These are phyloP conservation scores for Symphodus melops DNA, from an alignment of 2,113 vertebrate genomes.

Conservation along the genomic window DNA sequence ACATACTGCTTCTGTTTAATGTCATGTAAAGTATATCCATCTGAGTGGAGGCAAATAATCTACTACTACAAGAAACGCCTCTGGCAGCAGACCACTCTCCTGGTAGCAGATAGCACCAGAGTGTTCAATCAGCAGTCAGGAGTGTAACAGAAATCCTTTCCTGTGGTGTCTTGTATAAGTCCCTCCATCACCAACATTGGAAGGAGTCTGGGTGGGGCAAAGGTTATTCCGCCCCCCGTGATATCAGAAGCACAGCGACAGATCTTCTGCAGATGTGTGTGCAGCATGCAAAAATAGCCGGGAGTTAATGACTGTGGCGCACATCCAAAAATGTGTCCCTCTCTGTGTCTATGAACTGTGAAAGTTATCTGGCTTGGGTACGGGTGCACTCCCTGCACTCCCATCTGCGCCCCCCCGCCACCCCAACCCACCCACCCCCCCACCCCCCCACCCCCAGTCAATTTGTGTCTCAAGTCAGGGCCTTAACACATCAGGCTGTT, in stretches of 20 bases:
- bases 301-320: slow-evolving; percentile 69
- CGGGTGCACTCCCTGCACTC: slow-evolving; percentile 32
- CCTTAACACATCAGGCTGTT: slow-evolving; percentile 72
- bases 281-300: slow-evolving; percentile 56
- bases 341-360: slow-evolving; percentile 66
- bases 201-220: slow-evolving; percentile 39
- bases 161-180: slow-evolving; percentile 64
- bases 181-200: slow-evolving; percentile 49
- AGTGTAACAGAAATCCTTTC: slow-evolving; percentile 66
- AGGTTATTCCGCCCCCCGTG: slow-evolving; percentile 60
- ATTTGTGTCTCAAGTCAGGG: slow-evolving; percentile 68
- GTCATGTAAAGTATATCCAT: slow-evolving; percentile 74
- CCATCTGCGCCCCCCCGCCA: slow-evolving; percentile 34
- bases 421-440: slow-evolving; percentile 49
- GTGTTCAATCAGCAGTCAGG: slow-evolving; percentile 71
- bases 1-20: slow-evolving; percentile 70
- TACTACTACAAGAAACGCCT: slow-evolving; percentile 53
- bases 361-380: slow-evolving; percentile 63
- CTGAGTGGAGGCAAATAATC: slow-evolving; percentile 70
- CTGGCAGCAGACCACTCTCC: slow-evolving; percentile 63
- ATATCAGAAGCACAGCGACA: slow-evolving; percentile 58
- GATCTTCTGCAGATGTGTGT: slow-evolving; percentile 54
- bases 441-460: slow-evolving; percentile 48
- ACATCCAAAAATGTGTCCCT: slow-evolving; percentile 62
- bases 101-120: slow-evolving; percentile 53